These are phyloP conservation scores for Nothobranchius kuhntae DNA, from an alignment of 2,113 vertebrate genomes.

Conservation along the genomic window DNA sequence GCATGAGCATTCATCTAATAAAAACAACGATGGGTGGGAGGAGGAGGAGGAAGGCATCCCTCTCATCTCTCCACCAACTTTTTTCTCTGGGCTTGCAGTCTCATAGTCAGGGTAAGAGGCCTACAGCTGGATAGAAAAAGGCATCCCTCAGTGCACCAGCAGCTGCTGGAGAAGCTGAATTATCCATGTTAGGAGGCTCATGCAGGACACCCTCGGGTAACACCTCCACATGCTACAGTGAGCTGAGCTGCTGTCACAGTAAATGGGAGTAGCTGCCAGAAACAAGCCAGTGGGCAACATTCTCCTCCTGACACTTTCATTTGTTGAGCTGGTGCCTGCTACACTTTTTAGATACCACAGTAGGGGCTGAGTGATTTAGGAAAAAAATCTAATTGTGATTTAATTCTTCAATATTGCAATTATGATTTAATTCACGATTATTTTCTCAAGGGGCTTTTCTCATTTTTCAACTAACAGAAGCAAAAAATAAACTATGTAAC, in stretches of 20 bases:
- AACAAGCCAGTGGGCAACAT: not conserved
- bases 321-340: too few relatives aligned
- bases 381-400: too few relatives aligned
- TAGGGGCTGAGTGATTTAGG: too few relatives aligned
- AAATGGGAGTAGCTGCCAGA: conserved; percentile 9
- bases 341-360: not conserved
- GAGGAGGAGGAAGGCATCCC: too few relatives aligned
- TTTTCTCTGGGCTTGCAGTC: conserved; percentile 39
- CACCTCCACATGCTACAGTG: conserved; percentile 17
- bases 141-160: conserved; percentile 16
- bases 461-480: too few relatives aligned
- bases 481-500: too few relatives aligned
- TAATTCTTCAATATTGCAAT: too few relatives aligned
- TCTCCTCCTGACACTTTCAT: too few relatives aligned
- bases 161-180: conserved; percentile 57
- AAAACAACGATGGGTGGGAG: not conserved
- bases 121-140: conserved; percentile 56
- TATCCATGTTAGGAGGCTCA: conserved; percentile 60
- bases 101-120: conserved; percentile 23
- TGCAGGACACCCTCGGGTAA: conserved; percentile 29
- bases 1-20: conserved; percentile 8
- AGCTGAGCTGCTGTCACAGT: not conserved
- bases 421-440: too few relatives aligned
- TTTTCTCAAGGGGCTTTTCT: too few relatives aligned
- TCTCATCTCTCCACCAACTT: too few relatives aligned